Conservation (phyloP, 2,888 invertebrate species). For the Dysmachus trigonus region DNA sequence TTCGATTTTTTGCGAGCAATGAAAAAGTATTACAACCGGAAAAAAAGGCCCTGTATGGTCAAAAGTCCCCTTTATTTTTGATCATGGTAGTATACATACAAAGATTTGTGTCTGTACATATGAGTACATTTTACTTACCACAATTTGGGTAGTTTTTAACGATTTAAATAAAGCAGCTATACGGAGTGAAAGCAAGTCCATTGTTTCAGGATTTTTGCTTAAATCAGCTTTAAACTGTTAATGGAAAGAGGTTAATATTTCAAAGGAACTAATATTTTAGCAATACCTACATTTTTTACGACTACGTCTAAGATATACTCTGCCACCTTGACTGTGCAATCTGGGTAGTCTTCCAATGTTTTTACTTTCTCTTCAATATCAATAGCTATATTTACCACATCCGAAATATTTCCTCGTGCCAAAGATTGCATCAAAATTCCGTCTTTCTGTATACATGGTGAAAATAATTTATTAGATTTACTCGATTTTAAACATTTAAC, state of each 20-base stretch:
- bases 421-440: background rate
- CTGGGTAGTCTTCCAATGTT: background rate
- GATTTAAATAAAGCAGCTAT: background rate
- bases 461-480: background rate
- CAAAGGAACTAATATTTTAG: background rate
- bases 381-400: background rate
- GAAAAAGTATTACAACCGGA: too few relatives aligned
- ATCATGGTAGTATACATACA: too few relatives aligned
- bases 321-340: conserved; percentile 55
- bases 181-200: background rate
- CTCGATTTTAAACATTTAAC: background rate
- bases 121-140: background rate
- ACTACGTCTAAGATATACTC: conserved; percentile 59
- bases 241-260: background rate
- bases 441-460: background rate
- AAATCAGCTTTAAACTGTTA: conserved; percentile 11
- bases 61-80: too few relatives aligned
- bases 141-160: background rate
- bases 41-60: too few relatives aligned
- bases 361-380: background rate
- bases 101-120: background rate
- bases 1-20: too few relatives aligned
- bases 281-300: conserved; percentile 53
- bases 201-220: background rate
- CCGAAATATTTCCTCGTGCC: background rate